These are phyloP conservation scores for Patella vulgata DNA, from an alignment of 1,140 invertebrate genomes.

Conservation along the genomic window DNA sequence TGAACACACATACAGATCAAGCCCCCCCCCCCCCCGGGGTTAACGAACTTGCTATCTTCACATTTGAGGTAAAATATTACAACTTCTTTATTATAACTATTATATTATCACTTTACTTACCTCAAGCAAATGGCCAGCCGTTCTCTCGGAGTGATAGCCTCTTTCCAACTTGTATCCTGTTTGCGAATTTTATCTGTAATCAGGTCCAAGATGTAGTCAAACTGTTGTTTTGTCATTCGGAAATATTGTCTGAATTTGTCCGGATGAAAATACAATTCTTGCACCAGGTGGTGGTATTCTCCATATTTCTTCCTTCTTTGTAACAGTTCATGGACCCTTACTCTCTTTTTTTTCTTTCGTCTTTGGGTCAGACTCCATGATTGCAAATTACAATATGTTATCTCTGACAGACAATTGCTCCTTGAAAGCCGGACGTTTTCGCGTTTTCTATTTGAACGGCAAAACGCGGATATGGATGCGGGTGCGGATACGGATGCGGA, in stretches of 20 bases:
- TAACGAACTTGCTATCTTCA: no score
- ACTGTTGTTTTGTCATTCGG: constrained; percentile 12
- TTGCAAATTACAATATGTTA: constrained; percentile 4
- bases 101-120: constrained; percentile 9
- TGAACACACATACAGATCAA: no score
- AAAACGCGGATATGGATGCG: no score
- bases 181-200: background rate
- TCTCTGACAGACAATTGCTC: constrained; percentile 7
- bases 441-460: no score
- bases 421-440: no score
- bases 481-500: no score
- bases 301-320: background rate
- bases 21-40: no score
- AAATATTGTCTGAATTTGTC: constrained; percentile 15
- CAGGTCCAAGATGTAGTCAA: constrained; percentile 5
- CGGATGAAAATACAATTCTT: background rate
- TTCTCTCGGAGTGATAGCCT: constrained; percentile 3
- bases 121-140: background rate
- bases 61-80: no score
- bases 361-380: background rate
- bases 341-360: background rate
- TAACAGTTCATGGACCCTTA: constrained; percentile 1
- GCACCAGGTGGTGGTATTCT: constrained; percentile 6
- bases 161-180: no score
- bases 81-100: no score